Percentiles rank a stretch among this genome's conserved stretches.
phyloP scores from a whole-genome alignment of 37 sponge, comb jelly and placozoan species.

The Beroe ovata region DNA sequence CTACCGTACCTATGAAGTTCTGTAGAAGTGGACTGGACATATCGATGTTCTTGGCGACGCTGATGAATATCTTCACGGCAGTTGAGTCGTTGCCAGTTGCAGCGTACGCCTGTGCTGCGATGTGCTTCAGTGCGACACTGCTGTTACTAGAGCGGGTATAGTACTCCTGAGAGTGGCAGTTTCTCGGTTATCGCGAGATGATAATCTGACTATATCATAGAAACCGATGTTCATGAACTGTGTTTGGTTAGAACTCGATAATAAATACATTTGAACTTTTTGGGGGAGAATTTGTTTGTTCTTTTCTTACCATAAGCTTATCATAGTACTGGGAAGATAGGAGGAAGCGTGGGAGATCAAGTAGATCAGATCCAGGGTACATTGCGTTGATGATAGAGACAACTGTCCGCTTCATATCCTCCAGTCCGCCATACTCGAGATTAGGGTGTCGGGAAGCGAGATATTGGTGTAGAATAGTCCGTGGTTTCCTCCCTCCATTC shows the following conservation, averaged over 20 bases:
- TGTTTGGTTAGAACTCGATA: too few relatives aligned
- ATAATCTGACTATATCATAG: too few relatives aligned
- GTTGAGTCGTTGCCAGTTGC: constrained; percentile 41
- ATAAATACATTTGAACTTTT: neutral
- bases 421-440: constrained; percentile 8
- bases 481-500: neutral
- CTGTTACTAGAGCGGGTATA: neutral
- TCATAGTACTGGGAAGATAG: constrained; percentile 56
- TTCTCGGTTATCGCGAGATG: too few relatives aligned
- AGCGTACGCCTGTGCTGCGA: constrained; percentile 58
- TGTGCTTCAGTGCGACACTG: constrained; percentile 6
- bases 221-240: too few relatives aligned
- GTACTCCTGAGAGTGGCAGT: constrained; percentile 65
- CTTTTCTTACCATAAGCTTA: constrained; percentile 16
- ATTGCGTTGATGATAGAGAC: constrained; percentile 9
- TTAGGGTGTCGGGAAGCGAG: constrained; percentile 34
- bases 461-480: constrained; percentile 38
- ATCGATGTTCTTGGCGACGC: constrained; percentile 32
- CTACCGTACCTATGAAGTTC: constrained; percentile 23
- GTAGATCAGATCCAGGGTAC: constrained; percentile 29
- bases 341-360: constrained; percentile 58
- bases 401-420: constrained; percentile 21
- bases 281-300: neutral
- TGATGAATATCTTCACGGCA: constrained; percentile 40
- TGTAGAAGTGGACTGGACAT: constrained; percentile 16